A percentile compares a stretch with the other conserved stretches of the same genome.
Conservation (phyloP, 1,140 invertebrate species). For the Phymastichus coffea region DNA sequence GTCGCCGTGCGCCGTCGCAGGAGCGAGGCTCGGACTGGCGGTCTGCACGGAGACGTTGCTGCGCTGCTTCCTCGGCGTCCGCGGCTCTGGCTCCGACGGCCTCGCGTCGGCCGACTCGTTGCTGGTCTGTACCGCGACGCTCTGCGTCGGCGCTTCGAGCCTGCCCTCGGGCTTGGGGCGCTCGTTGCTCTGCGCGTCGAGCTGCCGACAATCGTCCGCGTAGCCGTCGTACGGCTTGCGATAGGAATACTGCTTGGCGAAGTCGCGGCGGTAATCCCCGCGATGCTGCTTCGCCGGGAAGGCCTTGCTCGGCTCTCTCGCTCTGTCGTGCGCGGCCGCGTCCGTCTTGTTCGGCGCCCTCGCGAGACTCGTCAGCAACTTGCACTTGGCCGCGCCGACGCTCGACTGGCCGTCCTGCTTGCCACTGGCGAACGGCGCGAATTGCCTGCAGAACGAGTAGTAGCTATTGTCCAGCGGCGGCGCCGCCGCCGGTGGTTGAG, state of each 20-base stretch:
- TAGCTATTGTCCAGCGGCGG: conserved; percentile 38
- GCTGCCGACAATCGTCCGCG: neutral
- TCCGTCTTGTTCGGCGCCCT: neutral
- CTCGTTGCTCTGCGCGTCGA: neutral
- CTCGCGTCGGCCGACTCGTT: neutral
- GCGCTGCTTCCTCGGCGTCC: neutral
- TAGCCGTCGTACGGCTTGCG: neutral
- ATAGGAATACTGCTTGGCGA: conserved; percentile 12
- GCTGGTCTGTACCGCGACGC: conserved; percentile 27
- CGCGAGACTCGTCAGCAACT: neutral
- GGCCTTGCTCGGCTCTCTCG: neutral
- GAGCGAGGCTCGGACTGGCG: too few species aligned
- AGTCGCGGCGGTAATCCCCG: neutral
- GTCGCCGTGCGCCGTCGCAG: too few species aligned
- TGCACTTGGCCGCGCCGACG: neutral
- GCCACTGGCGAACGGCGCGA: conserved; percentile 27
- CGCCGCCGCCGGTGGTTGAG: conserved; percentile 22
- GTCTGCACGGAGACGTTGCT: conserved; percentile 43
- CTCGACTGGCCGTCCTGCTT: conserved; percentile 11
- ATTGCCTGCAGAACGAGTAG: conserved; percentile 43
- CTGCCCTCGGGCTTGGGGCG: neutral
- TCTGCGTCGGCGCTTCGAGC: conserved; percentile 11
- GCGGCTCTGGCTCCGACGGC: neutral
- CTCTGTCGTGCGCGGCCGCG: neutral
- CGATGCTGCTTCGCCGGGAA: too few species aligned